Percentiles rank a stretch among this genome's conserved stretches.
Evolutionary conservation across 2,888 invertebrate genomes (phyloP).

Genomic region (Saturnia pavonia): DNA sequence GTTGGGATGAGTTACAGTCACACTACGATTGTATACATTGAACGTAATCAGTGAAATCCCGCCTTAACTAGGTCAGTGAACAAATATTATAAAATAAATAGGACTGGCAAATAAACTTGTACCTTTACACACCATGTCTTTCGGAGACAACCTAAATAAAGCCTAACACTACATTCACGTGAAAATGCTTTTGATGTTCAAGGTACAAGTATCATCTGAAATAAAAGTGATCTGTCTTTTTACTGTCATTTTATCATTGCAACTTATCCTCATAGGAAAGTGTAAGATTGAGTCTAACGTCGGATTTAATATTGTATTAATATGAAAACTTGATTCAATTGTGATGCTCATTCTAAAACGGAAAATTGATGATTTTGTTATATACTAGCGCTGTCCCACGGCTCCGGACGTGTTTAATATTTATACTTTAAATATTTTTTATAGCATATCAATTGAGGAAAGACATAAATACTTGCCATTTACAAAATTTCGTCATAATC

Average conservation of each 20-base stretch:
- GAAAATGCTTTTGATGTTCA: neutral
- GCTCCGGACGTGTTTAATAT: too few species aligned
- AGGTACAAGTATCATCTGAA: neutral
- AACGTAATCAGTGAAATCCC: slow-evolving; percentile 27
- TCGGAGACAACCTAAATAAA: neutral
- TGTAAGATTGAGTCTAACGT: neutral
- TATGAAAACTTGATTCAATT: neutral
- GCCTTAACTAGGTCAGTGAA: slow-evolving; percentile 37
- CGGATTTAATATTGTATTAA: neutral
- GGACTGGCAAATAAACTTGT: neutral
- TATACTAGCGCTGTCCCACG: too few species aligned
- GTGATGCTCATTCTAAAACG: too few species aligned
- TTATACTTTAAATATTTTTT: too few species aligned
- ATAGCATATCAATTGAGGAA: too few species aligned
- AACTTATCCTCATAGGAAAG: neutral
- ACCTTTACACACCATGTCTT: neutral
- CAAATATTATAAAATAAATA: slow-evolving; percentile 26
- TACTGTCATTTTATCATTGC: neutral
- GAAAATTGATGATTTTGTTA: too few species aligned
- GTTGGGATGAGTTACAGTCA: slow-evolving; percentile 15
- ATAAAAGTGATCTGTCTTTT: neutral
- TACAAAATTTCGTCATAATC: too few species aligned
- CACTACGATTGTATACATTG: slow-evolving; percentile 24
- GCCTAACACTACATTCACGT: neutral
- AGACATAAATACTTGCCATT: too few species aligned